Evolutionary conservation across 1,140 invertebrate species (phyloP).

Genomic region (Euschistus heros): DNA sequence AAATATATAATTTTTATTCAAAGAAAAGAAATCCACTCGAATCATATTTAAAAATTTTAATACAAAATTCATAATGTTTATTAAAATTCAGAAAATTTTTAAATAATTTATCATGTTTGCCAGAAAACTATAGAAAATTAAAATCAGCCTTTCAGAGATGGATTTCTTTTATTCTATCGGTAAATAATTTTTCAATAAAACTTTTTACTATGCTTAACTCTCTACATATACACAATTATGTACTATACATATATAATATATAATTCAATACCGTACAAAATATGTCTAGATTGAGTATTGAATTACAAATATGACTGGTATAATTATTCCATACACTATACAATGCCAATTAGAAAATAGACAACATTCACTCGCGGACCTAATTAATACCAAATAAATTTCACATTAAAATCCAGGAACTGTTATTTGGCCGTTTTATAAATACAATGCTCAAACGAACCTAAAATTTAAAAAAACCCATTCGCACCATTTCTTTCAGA

Average conservation of each 20-base stretch:
- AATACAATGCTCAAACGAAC: constrained; percentile 4
- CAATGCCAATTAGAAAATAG: constrained; percentile 23
- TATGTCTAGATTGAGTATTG: constrained; percentile 25
- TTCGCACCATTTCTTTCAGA: constrained; percentile 8
- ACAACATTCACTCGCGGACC: constrained; percentile 21
- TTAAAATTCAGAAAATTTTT: no score
- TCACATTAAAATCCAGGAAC: constrained; percentile 16
- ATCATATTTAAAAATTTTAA: no score
- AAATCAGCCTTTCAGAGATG: background rate
- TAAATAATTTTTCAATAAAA: constrained; percentile 13
- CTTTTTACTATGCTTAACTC: constrained; percentile 19
- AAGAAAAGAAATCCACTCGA: no score
- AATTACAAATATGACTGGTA: constrained; percentile 25
- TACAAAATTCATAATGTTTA: no score
- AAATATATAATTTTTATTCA: no score
- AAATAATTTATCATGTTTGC: background rate
- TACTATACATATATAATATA: constrained; percentile 24
- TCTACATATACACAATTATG: constrained; percentile 27
- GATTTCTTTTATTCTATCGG: constrained; percentile 11
- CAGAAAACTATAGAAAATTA: constrained; percentile 1
- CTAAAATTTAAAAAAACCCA: constrained; percentile 15
- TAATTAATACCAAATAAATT: constrained; percentile 14
- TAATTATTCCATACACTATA: constrained; percentile 18
- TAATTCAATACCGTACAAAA: constrained; percentile 27
- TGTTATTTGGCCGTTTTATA: constrained; percentile 17